phyloP scores from a whole-genome alignment of 2,888 invertebrate species.

The Acleris emargana region DNA sequence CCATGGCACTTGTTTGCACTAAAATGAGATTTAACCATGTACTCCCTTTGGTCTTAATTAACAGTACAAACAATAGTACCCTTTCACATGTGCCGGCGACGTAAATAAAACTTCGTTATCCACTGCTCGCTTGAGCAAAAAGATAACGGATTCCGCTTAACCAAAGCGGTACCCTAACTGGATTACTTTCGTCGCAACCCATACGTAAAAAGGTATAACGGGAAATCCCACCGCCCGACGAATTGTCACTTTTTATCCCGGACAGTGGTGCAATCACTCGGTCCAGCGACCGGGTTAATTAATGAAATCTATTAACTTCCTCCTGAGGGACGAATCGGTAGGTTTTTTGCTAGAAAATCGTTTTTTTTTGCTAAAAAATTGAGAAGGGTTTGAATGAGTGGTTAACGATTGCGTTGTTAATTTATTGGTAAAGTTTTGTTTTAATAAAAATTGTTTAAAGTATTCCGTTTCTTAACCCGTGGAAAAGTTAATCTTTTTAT shows the following conservation, averaged over 20 bases:
- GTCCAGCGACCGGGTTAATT: constrained; percentile 82
- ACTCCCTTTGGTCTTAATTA: too few relatives aligned
- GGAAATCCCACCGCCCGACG: constrained; percentile 60
- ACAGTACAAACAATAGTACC: neutral
- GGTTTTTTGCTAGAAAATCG: constrained; percentile 46
- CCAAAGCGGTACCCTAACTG: constrained; percentile 48
- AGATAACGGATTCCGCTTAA: constrained; percentile 34
- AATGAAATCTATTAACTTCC: constrained; percentile 83
- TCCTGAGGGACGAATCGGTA: constrained; percentile 60
- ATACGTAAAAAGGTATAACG: constrained; percentile 55
- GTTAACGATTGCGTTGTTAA: constrained; percentile 45
- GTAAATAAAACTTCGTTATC: constrained; percentile 17
- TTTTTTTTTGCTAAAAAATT: constrained; percentile 63
- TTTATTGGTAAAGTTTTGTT: constrained; percentile 10
- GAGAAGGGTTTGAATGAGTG: constrained; percentile 43
- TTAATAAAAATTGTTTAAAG: too few relatives aligned
- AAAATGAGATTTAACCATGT: too few relatives aligned
- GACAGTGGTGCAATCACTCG: constrained; percentile 78
- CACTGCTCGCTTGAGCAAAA: constrained; percentile 24
- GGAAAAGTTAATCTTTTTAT: too few relatives aligned
- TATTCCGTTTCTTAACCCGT: too few relatives aligned
- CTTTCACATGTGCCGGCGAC: neutral
- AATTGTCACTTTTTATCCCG: constrained; percentile 74
- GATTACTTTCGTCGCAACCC: constrained; percentile 51
- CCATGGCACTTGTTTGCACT: too few relatives aligned